A percentile compares a stretch with the other conserved stretches of the same genome.
These are phyloP conservation scores for Artibeus lituratus DNA, from an alignment of 2,797 vertebrate genomes.

Conservation along the genomic window DNA sequence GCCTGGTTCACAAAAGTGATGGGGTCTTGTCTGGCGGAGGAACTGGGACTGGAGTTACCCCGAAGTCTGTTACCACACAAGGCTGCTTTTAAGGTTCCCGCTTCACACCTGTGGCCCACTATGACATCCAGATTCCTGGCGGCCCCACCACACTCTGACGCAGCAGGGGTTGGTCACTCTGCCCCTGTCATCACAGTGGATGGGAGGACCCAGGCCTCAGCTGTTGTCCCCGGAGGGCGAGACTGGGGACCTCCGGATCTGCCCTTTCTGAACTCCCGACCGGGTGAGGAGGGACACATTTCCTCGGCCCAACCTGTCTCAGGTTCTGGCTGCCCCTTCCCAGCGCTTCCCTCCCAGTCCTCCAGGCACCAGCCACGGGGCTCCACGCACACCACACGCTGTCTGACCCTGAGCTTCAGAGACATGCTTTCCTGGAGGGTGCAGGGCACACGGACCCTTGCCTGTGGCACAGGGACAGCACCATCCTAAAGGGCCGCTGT, in stretches of 20 bases:
- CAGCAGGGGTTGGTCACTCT: background rate
- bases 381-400: background rate
- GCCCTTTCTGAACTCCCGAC: background rate
- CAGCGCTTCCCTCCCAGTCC: background rate
- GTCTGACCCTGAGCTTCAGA: background rate
- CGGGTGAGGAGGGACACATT: background rate
- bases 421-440: background rate
- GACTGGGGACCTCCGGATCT: background rate
- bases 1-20: background rate
- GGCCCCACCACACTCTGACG: background rate
- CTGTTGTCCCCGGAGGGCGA: background rate
- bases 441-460: background rate
- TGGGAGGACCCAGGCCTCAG: background rate
- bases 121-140: background rate
- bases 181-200: background rate
- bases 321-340: background rate
- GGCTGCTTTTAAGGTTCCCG: background rate
- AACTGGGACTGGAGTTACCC: background rate
- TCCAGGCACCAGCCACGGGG: background rate
- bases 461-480: background rate
- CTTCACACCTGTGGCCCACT: background rate
- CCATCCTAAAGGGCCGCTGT: fast-evolving
- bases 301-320: fast-evolving
- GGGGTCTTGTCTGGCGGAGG: background rate
- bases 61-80: background rate